Conservation (phyloP, 2,888 invertebrate species). For the Megalurothrips usitatus region DNA sequence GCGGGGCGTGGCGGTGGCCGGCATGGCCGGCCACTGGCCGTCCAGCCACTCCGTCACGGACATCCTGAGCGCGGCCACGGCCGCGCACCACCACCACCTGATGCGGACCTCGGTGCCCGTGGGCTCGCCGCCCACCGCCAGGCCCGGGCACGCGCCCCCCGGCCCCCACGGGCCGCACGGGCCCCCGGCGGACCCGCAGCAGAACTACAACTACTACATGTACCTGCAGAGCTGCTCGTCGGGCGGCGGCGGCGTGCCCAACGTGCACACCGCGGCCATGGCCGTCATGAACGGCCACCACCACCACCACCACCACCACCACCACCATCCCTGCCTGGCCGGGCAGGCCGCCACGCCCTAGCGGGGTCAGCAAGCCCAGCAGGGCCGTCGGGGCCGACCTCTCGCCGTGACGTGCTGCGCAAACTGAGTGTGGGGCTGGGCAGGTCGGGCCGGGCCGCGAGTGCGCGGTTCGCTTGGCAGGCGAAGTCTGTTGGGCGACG, state of each 20-base stretch:
- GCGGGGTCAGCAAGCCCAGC: neutral
- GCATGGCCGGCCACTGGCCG: constrained; percentile 42
- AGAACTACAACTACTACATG: constrained; percentile 60
- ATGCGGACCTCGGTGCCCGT: constrained; percentile 15
- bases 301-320: constrained; percentile 32
- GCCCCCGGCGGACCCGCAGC: constrained; percentile 42
- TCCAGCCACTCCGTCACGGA: constrained; percentile 45
- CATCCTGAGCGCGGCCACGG: constrained; percentile 41
- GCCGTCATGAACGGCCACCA: constrained; percentile 25
- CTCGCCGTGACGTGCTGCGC: neutral
- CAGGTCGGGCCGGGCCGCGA: no score
- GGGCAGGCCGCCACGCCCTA: constrained; percentile 32
- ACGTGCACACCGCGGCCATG: constrained; percentile 42
- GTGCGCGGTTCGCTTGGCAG: no score
- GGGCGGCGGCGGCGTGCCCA: constrained; percentile 41
- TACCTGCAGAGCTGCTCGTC: constrained; percentile 55
- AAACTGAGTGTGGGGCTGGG: no score
- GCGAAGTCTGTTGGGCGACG: no score
- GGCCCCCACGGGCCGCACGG: constrained; percentile 43
- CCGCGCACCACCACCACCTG: constrained; percentile 32
- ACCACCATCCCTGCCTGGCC: constrained; percentile 32
- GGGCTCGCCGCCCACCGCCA: constrained; percentile 32
- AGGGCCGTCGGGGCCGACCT: neutral
- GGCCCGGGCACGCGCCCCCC: constrained; percentile 12
- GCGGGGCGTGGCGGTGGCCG: constrained; percentile 22